phyloP scores from a whole-genome alignment of 2,113 vertebrate species.

The Pluvialis apricaria region DNA sequence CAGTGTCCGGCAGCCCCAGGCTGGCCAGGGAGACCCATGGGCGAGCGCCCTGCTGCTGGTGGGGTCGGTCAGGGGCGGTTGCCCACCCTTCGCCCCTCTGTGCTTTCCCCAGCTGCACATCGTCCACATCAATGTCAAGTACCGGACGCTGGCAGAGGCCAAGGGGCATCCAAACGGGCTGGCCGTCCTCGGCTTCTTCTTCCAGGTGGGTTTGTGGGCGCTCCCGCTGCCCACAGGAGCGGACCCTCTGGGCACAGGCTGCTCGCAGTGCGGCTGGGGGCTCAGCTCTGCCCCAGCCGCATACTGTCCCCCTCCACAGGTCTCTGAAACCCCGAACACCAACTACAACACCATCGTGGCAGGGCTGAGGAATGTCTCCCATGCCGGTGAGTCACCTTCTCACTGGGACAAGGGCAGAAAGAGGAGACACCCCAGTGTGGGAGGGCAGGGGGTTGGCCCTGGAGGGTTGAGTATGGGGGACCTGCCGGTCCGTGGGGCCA shows the following conservation, averaged over 20 bases:
- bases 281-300: background rate
- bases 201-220: conserved; percentile 68
- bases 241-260: background rate
- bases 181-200: conserved; percentile 81
- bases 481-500: background rate
- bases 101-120: conserved; percentile 78
- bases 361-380: conserved; percentile 75
- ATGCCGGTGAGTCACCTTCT: conserved; percentile 48
- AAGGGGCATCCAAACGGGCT: conserved; percentile 76
- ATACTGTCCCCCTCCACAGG: background rate
- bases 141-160: conserved; percentile 72
- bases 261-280: accelerated
- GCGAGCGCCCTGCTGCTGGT: accelerated
- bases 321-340: conserved; percentile 71
- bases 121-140: conserved; percentile 79
- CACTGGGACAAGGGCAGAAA: accelerated
- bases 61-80: accelerated
- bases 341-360: conserved; percentile 78
- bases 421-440: accelerated
- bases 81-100: accelerated
- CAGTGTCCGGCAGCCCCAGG: accelerated
- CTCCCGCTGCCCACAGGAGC: accelerated
- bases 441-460: too few species aligned
- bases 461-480: accelerated
- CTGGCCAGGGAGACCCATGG: background rate